Evolutionary conservation across 2,113 vertebrate genomes (phyloP).

Genomic region (Cyanoderma ruficeps): DNA sequence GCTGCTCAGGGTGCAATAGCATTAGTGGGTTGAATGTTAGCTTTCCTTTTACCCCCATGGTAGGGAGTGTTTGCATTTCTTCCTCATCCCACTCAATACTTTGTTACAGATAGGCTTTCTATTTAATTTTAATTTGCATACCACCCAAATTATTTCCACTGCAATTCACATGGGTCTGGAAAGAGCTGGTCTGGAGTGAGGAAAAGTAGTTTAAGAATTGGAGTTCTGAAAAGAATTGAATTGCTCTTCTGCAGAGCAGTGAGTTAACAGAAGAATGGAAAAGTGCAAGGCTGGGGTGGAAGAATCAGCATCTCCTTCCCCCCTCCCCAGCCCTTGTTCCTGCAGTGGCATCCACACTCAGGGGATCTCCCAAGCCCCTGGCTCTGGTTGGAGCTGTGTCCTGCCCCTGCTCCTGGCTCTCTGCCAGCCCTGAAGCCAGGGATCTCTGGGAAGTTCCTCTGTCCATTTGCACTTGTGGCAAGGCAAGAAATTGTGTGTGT

Average conservation of each 20-base stretch:
- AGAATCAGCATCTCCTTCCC: neutral
- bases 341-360: rapidly evolving
- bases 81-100: neutral
- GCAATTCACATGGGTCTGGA: neutral
- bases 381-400: rapidly evolving
- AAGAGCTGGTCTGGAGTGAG: neutral
- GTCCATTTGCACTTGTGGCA: neutral
- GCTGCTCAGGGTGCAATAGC: neutral
- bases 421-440: neutral
- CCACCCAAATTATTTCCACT: neutral
- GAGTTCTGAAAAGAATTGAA: neutral
- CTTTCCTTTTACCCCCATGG: neutral
- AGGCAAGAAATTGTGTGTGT: neutral
- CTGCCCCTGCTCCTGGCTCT: neutral
- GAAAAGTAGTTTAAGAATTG: neutral
- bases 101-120: neutral
- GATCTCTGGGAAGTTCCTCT: neutral
- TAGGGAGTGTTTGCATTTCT: neutral
- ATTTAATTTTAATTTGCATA: constrained; percentile 17
- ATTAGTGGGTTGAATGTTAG: neutral
- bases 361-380: neutral
- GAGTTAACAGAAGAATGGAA: neutral
- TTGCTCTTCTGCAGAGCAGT: neutral
- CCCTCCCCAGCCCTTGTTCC: neutral
- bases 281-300: neutral